These are phyloP conservation scores for Geococcyx californianus DNA, from an alignment of 2,113 vertebrate genomes.

Conservation along the genomic window DNA sequence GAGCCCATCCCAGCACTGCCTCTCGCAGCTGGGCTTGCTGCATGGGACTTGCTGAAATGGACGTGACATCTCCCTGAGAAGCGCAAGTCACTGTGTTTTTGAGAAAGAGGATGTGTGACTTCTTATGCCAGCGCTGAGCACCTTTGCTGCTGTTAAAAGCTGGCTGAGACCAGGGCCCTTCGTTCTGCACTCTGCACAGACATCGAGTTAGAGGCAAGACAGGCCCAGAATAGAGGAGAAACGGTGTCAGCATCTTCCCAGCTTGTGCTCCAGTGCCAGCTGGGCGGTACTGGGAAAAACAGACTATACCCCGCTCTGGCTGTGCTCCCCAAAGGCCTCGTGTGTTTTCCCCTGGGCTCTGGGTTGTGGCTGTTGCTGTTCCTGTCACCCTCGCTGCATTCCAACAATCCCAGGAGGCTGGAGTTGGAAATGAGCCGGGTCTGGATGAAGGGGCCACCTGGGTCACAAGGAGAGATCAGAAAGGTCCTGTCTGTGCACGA, in stretches of 20 bases:
- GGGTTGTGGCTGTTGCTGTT: background rate
- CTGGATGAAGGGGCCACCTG: background rate
- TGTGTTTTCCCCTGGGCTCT: background rate
- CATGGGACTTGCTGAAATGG: rapidly evolving
- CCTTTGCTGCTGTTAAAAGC: background rate
- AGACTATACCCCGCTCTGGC: rapidly evolving
- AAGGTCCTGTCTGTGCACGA: background rate
- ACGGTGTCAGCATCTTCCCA: background rate
- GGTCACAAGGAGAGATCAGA: background rate
- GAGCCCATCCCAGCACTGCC: background rate
- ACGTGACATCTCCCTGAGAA: background rate
- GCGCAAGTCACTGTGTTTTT: rapidly evolving
- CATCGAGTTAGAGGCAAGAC: no score
- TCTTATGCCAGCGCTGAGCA: background rate
- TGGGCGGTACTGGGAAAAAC: background rate
- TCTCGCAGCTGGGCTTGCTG: rapidly evolving
- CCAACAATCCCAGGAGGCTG: background rate
- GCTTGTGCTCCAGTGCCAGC: background rate
- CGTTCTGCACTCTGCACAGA: background rate
- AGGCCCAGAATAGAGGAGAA: background rate
- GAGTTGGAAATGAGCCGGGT: background rate
- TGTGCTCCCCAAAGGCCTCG: rapidly evolving
- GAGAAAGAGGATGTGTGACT: background rate
- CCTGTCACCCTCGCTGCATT: background rate
- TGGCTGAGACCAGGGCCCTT: background rate